These are phyloP conservation scores for Aplysina aerophoba DNA, from an alignment of 37 sponge, comb jelly and placozoan genomes.

Conservation along the genomic window DNA sequence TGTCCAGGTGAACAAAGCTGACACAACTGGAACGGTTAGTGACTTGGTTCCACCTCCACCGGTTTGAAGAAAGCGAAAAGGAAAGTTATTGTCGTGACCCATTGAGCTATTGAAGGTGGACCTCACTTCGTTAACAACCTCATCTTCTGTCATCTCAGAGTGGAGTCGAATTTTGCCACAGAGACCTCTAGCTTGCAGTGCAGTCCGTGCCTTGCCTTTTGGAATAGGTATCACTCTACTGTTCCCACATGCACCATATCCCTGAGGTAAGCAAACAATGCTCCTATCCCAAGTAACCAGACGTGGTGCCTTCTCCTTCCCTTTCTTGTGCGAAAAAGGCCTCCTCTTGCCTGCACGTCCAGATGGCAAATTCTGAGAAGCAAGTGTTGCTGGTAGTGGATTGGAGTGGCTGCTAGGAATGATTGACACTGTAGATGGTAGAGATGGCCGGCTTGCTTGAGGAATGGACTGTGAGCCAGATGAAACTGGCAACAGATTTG, in stretches of 20 bases:
- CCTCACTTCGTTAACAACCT: background rate
- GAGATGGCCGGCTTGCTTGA: background rate
- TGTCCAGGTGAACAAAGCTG: constrained; percentile 42
- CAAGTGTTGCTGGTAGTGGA: background rate
- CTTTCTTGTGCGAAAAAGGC: background rate
- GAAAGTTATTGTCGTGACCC: background rate
- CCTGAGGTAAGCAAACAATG: constrained; percentile 17
- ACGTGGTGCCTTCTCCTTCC: constrained; percentile 13
- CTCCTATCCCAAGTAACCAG: constrained; percentile 24
- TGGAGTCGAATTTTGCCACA: background rate
- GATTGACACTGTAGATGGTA: background rate
- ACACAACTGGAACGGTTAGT: constrained; percentile 37
- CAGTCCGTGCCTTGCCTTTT: constrained; percentile 14
- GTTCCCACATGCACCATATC: background rate
- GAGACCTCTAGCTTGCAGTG: constrained; percentile 10
- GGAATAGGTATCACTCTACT: constrained; percentile 4
- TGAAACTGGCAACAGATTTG: too few species aligned
- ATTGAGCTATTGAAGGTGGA: background rate
- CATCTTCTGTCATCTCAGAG: background rate
- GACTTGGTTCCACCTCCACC: constrained; percentile 41
- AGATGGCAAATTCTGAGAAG: constrained; percentile 2
- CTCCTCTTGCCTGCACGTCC: background rate
- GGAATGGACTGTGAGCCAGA: too few species aligned
- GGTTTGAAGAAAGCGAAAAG: constrained; percentile 48
- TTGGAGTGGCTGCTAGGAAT: background rate